phyloP scores from a whole-genome alignment of 92 coral and sea anemone genomes.

The Palythoa grandis region DNA sequence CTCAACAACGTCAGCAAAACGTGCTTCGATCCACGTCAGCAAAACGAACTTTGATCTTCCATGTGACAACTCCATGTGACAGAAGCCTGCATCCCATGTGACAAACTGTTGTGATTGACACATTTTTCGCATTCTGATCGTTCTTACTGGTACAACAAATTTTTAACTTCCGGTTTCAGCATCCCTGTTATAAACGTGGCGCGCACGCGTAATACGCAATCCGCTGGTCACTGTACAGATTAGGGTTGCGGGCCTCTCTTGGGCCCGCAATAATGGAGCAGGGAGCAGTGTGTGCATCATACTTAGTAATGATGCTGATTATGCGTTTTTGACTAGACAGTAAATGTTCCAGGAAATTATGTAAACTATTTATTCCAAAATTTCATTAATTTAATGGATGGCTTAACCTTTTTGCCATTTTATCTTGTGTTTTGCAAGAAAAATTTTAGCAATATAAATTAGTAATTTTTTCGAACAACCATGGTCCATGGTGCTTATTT shows the following conservation, averaged over 20 bases:
- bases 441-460: no score
- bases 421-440: no score
- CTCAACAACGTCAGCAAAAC: conserved; percentile 28
- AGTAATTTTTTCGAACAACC: no score
- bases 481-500: no score
- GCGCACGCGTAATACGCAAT: conserved; percentile 57
- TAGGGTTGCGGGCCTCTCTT: conserved; percentile 48
- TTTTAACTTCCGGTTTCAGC: conserved; percentile 46
- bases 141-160: conserved; percentile 48
- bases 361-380: no score
- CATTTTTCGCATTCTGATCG: conserved; percentile 56
- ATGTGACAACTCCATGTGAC: conserved; percentile 16
- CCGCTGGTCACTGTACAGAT: conserved; percentile 51
- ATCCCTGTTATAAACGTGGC: conserved; percentile 29
- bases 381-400: no score
- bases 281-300: no score
- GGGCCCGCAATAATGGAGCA: background rate
- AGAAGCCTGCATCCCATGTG: conserved; percentile 40
- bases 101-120: conserved; percentile 53
- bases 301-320: no score
- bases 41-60: conserved; percentile 12
- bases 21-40: conserved; percentile 10
- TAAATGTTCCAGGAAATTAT: no score
- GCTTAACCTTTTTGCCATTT: no score
- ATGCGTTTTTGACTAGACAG: no score